These are phyloP conservation scores for Coracopsis vasa DNA, from an alignment of 2,113 vertebrate genomes.

Conservation along the genomic window DNA sequence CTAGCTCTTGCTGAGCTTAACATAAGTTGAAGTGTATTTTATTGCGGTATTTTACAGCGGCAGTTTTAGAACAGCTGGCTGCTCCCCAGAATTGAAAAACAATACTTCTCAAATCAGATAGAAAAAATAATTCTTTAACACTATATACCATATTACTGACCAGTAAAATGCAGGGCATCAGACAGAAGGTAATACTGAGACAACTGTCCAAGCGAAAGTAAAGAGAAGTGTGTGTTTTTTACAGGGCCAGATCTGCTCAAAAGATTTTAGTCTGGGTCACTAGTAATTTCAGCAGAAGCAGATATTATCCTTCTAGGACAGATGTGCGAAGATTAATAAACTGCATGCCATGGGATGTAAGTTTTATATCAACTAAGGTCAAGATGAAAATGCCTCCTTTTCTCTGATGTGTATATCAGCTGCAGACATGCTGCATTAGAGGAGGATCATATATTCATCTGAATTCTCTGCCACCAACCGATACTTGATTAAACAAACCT, in stretches of 20 bases:
- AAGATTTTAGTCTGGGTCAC: neutral
- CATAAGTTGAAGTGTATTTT: neutral
- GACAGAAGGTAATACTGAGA: neutral
- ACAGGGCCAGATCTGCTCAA: neutral
- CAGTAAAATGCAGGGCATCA: neutral
- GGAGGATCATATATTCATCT: neutral
- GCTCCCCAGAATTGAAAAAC: neutral
- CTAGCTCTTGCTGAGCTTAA: neutral
- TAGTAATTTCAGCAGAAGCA: neutral
- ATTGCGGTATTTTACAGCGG: neutral
- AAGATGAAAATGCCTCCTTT: neutral
- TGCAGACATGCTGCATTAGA: neutral
- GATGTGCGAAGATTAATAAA: neutral
- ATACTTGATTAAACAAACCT: neutral
- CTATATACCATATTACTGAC: neutral
- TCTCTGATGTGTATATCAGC: neutral
- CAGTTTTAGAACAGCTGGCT: neutral
- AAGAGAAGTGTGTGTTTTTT: neutral
- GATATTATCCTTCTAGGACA: neutral
- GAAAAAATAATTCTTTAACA: neutral
- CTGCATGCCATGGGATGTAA: neutral
- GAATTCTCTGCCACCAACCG: neutral
- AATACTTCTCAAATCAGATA: neutral
- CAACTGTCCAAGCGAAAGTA: neutral
- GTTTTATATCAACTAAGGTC: neutral